Base-by-base conservation (phyloP, 1,140 invertebrate genomes). In the Melanaphis sacchari region DNA sequence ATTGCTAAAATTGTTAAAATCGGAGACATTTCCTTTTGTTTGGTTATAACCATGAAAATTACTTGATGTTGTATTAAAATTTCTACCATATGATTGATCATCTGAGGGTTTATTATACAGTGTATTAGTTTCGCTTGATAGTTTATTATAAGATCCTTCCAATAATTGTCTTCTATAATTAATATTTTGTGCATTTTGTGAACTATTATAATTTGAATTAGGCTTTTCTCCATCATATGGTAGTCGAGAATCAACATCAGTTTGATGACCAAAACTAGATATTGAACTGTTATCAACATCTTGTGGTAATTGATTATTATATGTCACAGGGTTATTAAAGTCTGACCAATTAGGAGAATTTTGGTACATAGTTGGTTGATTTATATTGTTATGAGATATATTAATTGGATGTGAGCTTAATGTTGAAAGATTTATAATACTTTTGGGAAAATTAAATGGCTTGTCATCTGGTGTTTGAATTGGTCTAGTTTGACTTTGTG, bases 381-480 rank as follows among this genome's bases (percentile, higher is more conserved):
- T 82, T 1, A 49, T 93, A 26, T 24, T 93, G 11, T 36, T 21
- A 59, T 43, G 38, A 46, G 89, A 24, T 18, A 84, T 81, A 52
- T 85, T 93, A 31, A 38, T 22, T 38, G 88, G 38, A 40, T 93
- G 26, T 41, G 46, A 52, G 46, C 36, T 88, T 54, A 40, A 54
- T 49, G 41, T 59, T 85, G 76, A 85, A 36, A 46, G 81, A 9
- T 52, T 52, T 36, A n/a, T 40, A 91, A 46, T 76, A 36, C 66
- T 91, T 43, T 93, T 93, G 31, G 94, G 94, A 81, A 95, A 95
- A 94, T 95, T 94, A 92, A 95, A 95, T 15, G 94, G 94, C 52
- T 94, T 94, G 59, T 95, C 94, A 90, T 94, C 94, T 22, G 94
- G 94, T 22, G 94, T 94, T 90, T 94, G 94, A 81, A 94, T 90